These are phyloP conservation scores for Dorcus parallelipipedus DNA, from an alignment of 2,888 invertebrate species.

Conservation along the genomic window DNA sequence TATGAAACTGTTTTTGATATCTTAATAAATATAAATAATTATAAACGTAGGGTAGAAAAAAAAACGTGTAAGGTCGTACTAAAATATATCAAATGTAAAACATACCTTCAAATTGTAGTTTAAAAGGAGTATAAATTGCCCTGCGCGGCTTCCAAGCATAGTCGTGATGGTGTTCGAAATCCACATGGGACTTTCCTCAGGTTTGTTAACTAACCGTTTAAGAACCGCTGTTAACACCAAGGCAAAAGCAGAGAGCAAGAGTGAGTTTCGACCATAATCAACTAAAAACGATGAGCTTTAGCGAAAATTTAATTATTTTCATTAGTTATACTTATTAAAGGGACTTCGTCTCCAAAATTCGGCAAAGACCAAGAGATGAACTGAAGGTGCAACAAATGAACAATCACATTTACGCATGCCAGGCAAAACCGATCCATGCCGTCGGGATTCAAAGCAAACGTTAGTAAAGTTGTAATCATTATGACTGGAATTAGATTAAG, in stretches of 20 bases:
- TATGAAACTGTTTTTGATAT: no score
- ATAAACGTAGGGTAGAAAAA: background rate
- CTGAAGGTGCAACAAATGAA: constrained; percentile 58
- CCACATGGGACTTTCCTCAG: constrained; percentile 33
- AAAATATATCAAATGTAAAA: no score
- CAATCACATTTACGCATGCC: constrained; percentile 58
- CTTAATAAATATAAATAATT: background rate
- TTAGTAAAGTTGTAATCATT: constrained; percentile 56
- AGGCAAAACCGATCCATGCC: constrained; percentile 56
- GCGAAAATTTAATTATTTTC: background rate
- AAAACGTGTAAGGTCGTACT: no score
- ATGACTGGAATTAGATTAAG: constrained; percentile 44
- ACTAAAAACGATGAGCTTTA: constrained; percentile 32
- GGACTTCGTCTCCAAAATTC: constrained; percentile 56
- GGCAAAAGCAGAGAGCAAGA: constrained; percentile 27
- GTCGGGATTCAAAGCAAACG: constrained; percentile 57
- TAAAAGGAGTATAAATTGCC: constrained; percentile 25
- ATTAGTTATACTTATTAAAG: constrained; percentile 52
- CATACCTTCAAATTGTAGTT: constrained; percentile 27
- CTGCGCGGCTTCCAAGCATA: constrained; percentile 22
- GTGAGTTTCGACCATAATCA: constrained; percentile 37
- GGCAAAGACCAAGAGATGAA: constrained; percentile 62
- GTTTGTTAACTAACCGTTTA: constrained; percentile 30
- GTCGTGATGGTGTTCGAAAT: constrained; percentile 25
- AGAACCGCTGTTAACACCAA: constrained; percentile 38